phyloP scores from a whole-genome alignment of 2,888 invertebrate genomes.

The Carpatolechia fugitivella region DNA sequence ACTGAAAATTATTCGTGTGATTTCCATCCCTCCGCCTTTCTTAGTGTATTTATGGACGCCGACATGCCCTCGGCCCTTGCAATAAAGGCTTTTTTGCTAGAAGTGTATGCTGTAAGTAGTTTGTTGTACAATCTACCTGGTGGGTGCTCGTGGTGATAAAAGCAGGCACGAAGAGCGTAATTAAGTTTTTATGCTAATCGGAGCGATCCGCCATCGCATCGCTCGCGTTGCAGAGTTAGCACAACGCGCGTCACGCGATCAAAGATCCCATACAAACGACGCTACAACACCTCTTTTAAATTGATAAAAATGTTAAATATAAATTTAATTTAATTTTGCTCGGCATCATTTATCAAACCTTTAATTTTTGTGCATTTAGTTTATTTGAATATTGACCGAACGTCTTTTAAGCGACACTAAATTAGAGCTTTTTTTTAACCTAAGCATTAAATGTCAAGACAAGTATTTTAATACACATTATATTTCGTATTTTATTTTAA shows the following conservation, averaged over 20 bases:
- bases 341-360: too few species aligned
- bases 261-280: neutral
- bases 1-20: neutral
- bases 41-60: too few species aligned
- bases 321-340: too few species aligned
- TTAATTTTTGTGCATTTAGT: neutral
- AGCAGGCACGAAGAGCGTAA: slow-evolving; percentile 1
- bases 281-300: too few species aligned
- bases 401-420: too few species aligned
- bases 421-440: too few species aligned
- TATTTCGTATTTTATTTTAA: too few species aligned
- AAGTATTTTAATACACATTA: too few species aligned
- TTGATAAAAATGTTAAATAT: too few species aligned
- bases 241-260: slow-evolving; percentile 11
- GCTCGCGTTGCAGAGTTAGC: slow-evolving; percentile 11
- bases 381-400: too few species aligned
- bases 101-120: neutral
- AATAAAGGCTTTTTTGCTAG: neutral
- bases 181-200: slow-evolving; percentile 19
- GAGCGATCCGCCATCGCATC: neutral
- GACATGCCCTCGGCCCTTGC: neutral
- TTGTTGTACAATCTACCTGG: neutral
- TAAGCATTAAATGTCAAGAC: too few species aligned
- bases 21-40: neutral
- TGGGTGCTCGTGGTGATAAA: neutral